Evolutionary conservation across 1,140 invertebrate species (phyloP).

Genomic region (Drosophila arawakana): DNA sequence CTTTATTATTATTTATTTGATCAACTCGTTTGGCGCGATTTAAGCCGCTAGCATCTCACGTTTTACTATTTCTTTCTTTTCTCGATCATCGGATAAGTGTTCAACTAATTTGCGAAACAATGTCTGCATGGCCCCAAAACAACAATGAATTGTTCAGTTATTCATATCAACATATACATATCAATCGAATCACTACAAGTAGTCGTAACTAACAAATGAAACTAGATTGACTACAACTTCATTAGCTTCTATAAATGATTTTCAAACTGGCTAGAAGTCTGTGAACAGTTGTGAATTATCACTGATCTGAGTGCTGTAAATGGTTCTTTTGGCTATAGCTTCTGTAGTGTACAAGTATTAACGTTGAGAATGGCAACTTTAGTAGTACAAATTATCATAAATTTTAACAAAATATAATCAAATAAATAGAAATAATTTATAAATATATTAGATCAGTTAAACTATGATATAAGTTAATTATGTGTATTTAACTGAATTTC

Average conservation of each 20-base stretch:
- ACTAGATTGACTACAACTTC: neutral
- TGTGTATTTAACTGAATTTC: neutral
- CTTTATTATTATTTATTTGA: slow-evolving; percentile 71
- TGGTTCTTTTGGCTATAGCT: no score
- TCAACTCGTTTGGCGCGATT: neutral
- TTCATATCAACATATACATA: neutral
- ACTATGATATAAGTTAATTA: no score
- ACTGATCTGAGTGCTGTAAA: no score
- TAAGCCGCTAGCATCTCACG: slow-evolving; percentile 18
- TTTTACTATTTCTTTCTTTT: slow-evolving; percentile 15
- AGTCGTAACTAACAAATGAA: neutral
- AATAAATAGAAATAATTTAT: neutral
- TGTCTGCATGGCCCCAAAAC: slow-evolving; percentile 1
- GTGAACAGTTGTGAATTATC: neutral
- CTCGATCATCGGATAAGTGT: neutral
- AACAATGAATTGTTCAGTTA: neutral
- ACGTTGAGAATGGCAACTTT: no score
- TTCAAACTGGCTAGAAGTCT: neutral
- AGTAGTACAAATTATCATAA: no score
- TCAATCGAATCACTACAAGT: slow-evolving; percentile 14
- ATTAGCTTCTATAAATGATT: neutral
- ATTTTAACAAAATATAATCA: no score
- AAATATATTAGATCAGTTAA: neutral
- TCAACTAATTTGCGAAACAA: slow-evolving; percentile 41
- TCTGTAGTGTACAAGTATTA: no score